These are phyloP conservation scores for Conus betulinus DNA, from an alignment of 1,140 invertebrate species.

Conservation along the genomic window DNA sequence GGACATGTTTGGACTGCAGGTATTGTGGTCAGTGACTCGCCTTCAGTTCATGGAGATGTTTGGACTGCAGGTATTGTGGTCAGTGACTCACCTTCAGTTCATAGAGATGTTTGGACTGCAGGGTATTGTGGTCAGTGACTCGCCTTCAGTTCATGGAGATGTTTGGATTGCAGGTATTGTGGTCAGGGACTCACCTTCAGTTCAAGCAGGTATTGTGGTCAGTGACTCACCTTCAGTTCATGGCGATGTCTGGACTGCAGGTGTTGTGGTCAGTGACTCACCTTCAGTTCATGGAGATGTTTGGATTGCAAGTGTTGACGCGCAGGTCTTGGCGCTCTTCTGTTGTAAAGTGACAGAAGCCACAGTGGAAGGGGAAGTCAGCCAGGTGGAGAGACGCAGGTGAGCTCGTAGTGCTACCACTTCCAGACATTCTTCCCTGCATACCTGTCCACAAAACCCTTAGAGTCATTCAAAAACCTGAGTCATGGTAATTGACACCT, in stretches of 20 bases:
- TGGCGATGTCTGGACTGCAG: no score
- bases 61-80: no score
- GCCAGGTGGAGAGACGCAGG: constrained; percentile 66
- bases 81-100: not conserved
- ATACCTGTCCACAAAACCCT: constrained; percentile 54
- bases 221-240: not conserved
- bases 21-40: constrained; percentile 36
- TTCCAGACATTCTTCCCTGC: constrained; percentile 59
- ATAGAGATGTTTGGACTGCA: no score
- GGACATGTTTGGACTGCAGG: constrained; percentile 58
- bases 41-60: no score
- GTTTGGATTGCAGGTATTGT: constrained; percentile 59
- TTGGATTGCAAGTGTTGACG: constrained; percentile 59
- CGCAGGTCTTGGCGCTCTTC: constrained; percentile 61
- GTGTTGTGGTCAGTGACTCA: no score
- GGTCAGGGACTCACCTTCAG: no score
- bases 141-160: constrained; percentile 64
- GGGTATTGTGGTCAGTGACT: no score
- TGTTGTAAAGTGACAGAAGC: constrained; percentile 66
- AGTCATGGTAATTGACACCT: no score
- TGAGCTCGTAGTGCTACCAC: constrained; percentile 62
- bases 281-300: constrained; percentile 64
- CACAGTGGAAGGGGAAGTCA: constrained; percentile 63
- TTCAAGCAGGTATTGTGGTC: no score
- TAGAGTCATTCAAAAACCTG: no score